Base-by-base conservation (phyloP, 2,113 vertebrate genomes). In the Corythornis cristatus region DNA sequence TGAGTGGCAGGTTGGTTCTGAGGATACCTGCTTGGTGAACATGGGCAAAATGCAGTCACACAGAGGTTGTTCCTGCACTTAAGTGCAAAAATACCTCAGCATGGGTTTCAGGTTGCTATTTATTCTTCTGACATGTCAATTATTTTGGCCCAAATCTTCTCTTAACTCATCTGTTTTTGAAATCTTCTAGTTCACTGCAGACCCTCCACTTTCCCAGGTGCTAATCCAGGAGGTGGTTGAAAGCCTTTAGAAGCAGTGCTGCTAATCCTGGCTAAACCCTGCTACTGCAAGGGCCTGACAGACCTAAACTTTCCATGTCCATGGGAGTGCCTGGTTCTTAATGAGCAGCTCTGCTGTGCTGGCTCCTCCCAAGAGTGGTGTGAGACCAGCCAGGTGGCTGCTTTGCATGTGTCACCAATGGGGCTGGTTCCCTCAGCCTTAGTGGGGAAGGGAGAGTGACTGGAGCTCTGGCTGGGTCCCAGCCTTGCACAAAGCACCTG, bases 281-380 rank as follows among this genome's bases (percentile, higher is more conserved):
- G 31, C 13, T 22, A 4, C 40, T 26, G 56, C 43, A 29, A 8
- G 7, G n/a, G 29, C 25, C 26, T 25, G 33, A 6, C 23, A 46
- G 82, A 26, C 14, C 15, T 14, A 12, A 46, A 18, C 43, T 15
- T 31, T 29, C 33, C 0, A 0, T 37, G 22, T 29, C 54, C 4
- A 0, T 1, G 14, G 4, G 17, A 16, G 64, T 54, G n/a, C 1
- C 6, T 0, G 8, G 43, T 31, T 5, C 15, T 3, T 3, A 12
- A 28, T 56, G 6, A 42, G 60, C 65, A 12, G 20, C n/a, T 15
- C 42, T 43, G 15, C 13, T 5, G 0, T 1, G 2, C 31, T 16
- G 28, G 3, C 43, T 71, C 12, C n/a, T 74, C 57, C 57, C 57
- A 3, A 1, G 0, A 65, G 42, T 46, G 35, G 7, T 0, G 3